These are phyloP conservation scores for Ia io DNA, from an alignment of 2,113 vertebrate species.

Conservation along the genomic window DNA sequence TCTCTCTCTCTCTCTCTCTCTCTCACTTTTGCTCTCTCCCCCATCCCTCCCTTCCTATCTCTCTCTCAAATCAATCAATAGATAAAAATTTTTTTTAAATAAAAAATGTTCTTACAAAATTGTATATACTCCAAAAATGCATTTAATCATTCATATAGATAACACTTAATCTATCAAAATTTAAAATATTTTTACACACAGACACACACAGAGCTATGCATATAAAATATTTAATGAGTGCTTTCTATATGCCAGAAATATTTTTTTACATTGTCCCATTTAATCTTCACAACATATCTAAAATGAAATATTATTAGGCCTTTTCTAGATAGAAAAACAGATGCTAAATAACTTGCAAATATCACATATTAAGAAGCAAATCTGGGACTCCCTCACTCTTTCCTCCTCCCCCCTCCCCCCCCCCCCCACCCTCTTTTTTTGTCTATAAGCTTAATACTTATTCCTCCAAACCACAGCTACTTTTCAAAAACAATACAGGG, in stretches of 20 bases:
- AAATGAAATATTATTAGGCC: neutral
- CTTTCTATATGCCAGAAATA: neutral
- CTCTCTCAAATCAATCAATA: too few species aligned
- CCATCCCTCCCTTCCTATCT: too few species aligned
- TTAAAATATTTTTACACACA: neutral
- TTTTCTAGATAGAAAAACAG: neutral
- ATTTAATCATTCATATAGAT: neutral
- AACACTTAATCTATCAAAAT: neutral
- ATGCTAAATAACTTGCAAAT: neutral
- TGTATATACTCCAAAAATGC: neutral
- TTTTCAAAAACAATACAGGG: neutral
- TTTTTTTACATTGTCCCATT: neutral
- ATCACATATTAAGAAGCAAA: neutral
- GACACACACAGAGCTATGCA: neutral
- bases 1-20: too few species aligned
- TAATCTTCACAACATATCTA: neutral
- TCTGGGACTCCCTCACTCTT: neutral
- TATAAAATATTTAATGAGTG: neutral
- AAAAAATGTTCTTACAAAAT: neutral
- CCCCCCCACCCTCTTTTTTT: neutral
- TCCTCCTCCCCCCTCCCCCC: too few species aligned
- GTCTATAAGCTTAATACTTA: neutral
- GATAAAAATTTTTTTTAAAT: too few species aligned
- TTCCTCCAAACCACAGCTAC: neutral
- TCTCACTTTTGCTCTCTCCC: too few species aligned